Evolutionary conservation across 2,797 vertebrate genomes (phyloP).

Genomic region (Philypnodon macrostomus): DNA sequence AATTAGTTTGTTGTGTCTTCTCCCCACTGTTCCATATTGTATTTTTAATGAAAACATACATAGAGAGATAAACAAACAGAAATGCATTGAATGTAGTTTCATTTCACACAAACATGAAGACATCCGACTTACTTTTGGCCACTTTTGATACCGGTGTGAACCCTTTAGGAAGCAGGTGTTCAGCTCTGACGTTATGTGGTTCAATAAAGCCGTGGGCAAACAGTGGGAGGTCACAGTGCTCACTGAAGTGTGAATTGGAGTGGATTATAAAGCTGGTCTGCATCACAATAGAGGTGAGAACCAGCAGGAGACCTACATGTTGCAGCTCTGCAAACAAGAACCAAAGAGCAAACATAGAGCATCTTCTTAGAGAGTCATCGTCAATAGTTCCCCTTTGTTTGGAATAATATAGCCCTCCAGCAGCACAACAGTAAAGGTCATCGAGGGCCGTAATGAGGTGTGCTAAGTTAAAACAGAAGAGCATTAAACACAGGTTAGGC

Average conservation of each 20-base stretch:
- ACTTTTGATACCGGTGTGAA: background rate
- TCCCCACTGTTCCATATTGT: too few species aligned
- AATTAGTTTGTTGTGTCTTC: too few species aligned
- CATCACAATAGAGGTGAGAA: constrained; percentile 70
- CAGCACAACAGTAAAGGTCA: constrained; percentile 50
- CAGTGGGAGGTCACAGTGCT: constrained; percentile 53
- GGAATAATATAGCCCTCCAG: constrained; percentile 48
- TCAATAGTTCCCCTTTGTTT: constrained; percentile 51
- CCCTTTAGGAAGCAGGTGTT: constrained; percentile 1
- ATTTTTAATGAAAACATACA: too few species aligned
- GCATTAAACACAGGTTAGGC: constrained; percentile 60
- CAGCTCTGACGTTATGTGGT: constrained; percentile 22
- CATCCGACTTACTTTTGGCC: too few species aligned
- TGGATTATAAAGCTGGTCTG: constrained; percentile 59
- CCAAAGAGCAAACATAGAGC: constrained; percentile 42
- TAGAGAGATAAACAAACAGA: too few species aligned
- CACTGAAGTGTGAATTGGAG: constrained; percentile 67
- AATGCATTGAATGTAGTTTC: background rate
- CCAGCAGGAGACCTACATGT: constrained; percentile 41
- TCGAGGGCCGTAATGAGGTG: constrained; percentile 34
- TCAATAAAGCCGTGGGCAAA: constrained; percentile 51
- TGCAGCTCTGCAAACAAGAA: constrained; percentile 57
- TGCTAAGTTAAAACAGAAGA: constrained; percentile 36
- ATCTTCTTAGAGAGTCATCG: constrained; percentile 30
- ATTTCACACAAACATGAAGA: background rate